Conservation (phyloP, 2,113 vertebrate species). For the Addax nasomaculatus region DNA sequence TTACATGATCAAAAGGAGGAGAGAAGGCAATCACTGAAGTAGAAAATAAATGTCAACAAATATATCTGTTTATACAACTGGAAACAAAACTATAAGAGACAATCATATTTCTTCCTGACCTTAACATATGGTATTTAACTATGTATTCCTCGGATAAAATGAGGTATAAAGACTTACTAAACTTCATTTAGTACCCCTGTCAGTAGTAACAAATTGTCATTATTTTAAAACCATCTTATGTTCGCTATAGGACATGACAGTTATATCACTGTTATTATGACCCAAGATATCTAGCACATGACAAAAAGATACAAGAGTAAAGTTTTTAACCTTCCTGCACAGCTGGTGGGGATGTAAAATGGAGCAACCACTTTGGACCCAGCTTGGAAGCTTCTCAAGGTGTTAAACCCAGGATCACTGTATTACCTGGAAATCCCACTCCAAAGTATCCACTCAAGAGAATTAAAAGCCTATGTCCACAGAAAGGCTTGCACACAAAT, state of each 20-base stretch:
- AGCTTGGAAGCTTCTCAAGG: neutral
- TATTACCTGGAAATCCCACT: neutral
- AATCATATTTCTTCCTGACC: neutral
- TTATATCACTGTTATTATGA: neutral
- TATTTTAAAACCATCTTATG: neutral
- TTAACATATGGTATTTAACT: neutral
- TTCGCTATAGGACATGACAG: neutral
- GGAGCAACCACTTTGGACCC: neutral
- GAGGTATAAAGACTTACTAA: neutral
- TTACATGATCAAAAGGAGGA: neutral
- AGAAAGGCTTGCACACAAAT: neutral
- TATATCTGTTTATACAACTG: neutral
- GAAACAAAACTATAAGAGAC: neutral
- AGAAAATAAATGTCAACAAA: neutral
- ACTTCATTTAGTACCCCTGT: neutral
- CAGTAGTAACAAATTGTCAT: neutral
- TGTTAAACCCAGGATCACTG: neutral
- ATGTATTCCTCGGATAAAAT: neutral
- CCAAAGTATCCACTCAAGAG: neutral
- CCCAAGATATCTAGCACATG: neutral
- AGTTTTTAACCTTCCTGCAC: neutral
- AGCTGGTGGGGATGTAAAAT: neutral
- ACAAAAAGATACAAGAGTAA: neutral
- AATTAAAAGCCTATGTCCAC: neutral
- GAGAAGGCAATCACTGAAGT: neutral